phyloP scores from a whole-genome alignment of 1,140 invertebrate species.

The Neodiprion lecontei region DNA sequence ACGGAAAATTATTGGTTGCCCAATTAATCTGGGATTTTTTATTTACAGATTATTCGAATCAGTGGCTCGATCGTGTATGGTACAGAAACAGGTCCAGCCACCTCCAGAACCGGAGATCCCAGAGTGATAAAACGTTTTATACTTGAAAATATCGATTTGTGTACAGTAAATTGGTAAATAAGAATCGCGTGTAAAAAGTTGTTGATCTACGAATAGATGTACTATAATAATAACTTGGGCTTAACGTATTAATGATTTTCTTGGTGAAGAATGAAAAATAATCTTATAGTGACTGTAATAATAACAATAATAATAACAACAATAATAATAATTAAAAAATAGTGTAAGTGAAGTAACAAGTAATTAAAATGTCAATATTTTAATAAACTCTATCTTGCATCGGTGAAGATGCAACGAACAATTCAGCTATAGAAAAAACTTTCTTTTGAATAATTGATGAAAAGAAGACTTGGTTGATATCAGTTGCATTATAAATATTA shows the following conservation, averaged over 20 bases:
- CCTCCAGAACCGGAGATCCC: conserved; percentile 66
- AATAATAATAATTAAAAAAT: conserved; percentile 22
- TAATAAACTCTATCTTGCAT: conserved; percentile 46
- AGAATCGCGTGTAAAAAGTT: conserved; percentile 60
- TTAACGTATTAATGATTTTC: conserved; percentile 33
- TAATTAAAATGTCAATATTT: conserved; percentile 52
- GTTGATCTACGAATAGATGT: conserved; percentile 55
- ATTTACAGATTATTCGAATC: conserved; percentile 86
- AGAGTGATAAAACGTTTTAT: conserved; percentile 63
- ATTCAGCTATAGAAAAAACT: conserved; percentile 26
- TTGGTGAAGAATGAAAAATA: conserved; percentile 33
- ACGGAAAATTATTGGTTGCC: conserved; percentile 71
- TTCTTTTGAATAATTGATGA: background rate
- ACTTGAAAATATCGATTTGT: conserved; percentile 43
- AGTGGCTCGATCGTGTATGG: conserved; percentile 92
- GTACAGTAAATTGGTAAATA: conserved; percentile 57
- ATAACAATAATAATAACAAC: conserved; percentile 35
- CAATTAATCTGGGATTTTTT: conserved; percentile 58
- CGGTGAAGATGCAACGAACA: conserved; percentile 43
- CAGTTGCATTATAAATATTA: background rate
- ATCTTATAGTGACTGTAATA: conserved; percentile 45
- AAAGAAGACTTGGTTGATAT: background rate
- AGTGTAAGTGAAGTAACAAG: conserved; percentile 43
- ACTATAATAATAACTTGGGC: conserved; percentile 43
- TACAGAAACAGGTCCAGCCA: conserved; percentile 74